Evolutionary conservation across 2,888 invertebrate species (phyloP).

Genomic region (Cheilosia variabilis): DNA sequence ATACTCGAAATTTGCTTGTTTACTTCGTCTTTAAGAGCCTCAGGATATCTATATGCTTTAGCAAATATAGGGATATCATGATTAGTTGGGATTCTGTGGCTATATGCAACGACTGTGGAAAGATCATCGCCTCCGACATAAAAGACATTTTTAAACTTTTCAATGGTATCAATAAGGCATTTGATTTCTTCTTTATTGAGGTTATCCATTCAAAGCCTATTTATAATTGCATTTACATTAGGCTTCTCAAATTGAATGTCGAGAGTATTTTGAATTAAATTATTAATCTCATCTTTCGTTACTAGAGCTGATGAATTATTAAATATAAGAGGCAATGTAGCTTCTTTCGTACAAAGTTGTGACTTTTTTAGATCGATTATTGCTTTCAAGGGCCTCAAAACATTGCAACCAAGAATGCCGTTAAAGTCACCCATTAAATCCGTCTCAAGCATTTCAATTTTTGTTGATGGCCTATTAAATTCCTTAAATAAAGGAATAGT

Average conservation of each 20-base stretch:
- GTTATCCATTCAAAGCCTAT: constrained; percentile 27
- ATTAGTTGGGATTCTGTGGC: constrained; percentile 26
- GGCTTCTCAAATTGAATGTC: constrained; percentile 16
- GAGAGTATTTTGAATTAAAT: neutral
- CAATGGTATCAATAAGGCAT: constrained; percentile 10
- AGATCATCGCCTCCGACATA: constrained; percentile 22
- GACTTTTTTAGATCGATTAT: constrained; percentile 2
- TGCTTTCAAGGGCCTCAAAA: constrained; percentile 8
- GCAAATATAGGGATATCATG: constrained; percentile 17
- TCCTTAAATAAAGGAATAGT: constrained; percentile 15
- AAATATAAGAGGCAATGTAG: constrained; percentile 3
- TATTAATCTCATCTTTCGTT: constrained; percentile 10
- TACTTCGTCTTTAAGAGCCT: constrained; percentile 8
- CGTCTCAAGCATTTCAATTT: too few species aligned
- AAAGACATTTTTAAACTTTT: constrained; percentile 32
- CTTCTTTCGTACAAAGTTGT: constrained; percentile 9
- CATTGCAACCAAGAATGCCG: constrained; percentile 5
- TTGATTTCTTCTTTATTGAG: constrained; percentile 36
- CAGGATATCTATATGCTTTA: constrained; percentile 28
- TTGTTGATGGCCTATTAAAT: constrained; percentile 5
- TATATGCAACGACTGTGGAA: constrained; percentile 3
- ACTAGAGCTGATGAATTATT: neutral
- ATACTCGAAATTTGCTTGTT: too few species aligned
- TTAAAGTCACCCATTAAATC: neutral
- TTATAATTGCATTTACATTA: neutral